Base-by-base conservation (phyloP, 2,113 vertebrate species). In the Saccopteryx bilineata region DNA sequence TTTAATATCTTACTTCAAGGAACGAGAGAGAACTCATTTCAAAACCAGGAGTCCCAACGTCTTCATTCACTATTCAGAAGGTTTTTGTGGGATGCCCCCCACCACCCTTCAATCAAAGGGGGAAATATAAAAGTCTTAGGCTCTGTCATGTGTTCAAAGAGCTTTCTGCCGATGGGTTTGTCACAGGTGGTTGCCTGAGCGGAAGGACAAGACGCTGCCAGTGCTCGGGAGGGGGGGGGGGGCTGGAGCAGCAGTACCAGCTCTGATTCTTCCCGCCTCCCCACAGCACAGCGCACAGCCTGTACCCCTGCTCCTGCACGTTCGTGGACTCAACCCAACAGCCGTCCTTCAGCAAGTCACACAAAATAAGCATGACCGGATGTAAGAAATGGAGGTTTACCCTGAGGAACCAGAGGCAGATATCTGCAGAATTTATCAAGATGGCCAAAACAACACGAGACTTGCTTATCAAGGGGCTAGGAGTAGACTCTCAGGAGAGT, bases 241-340 rank as follows among this genome's bases (percentile, higher is more conserved):
- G 39, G 3, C 39, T 2, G 5, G 6, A 15, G 11, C 26, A 54
- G 21, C 46, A 87, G 78, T 5, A 8, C 33, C 50, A n/a, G 9
- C 28, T 60, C 39, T 15, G 46, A 54, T 1, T 9, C 39, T 79
- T 33, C 31, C 31, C 26, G 24, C 50, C 28, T 63, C 56, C 15
- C 60, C 10, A 7, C 5, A 1, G 75, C 31, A 31, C 87, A 71
- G 46, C 46, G 48, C 2, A 1, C 63, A 48, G n/a, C 21, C 4
- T 9, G 58, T 14, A 5, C 15, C 5, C 74, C 39, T 39, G 39
- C 39, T 39, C 66, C 23, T 2, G 23, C 0, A 8, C 1, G 1
- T 31, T 5, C 52, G 18, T 72, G 23, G 21, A 66, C 65, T 50
- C 50, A 68, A 33, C 39, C 46, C 24, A 17, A 23, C 23, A 54